Evolutionary conservation across 2,113 vertebrate genomes (phyloP), one percentile per base, ranked within the genome.

Genomic region (Centropus unirufus): DNA sequence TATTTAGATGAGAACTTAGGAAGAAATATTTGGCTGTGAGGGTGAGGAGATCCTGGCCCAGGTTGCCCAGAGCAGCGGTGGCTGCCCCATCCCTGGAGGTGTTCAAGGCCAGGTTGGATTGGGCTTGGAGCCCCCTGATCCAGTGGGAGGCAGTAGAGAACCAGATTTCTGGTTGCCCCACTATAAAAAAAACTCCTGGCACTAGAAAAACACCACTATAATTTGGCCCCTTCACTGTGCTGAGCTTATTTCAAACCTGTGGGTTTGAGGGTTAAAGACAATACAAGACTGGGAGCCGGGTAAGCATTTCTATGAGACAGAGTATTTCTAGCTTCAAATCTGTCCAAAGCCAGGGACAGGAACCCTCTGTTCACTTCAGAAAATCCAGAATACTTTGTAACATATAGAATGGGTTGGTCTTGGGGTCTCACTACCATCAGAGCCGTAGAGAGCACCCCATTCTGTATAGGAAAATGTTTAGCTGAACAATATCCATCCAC

Each of bases 161-260:
- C 36, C 36, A 36, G 36, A 36, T 44, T 62, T 72, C 66, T 47
- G n/a, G 29, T 12, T 40, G 14, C 6, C 47, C 7, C 19, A 6
- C 49, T 23, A n/a, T 23, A 69, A 40, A 47, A 27, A 27, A 6
- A 22, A 29, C 12, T 29, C 34, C 49, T 11, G 24, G 8, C 10
- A 3, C 19, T 5, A 19, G 42, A 51, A 57, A 19, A 49, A 7
- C 44, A 16, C 4, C 3, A 24, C 19, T 5, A 23, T 20, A 15
- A 58, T 40, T 6, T 8, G 52, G 52, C 18, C n/a, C 3, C 1
- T 29, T 58, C 7, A 2, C 42, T 4, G 9, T 5, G 42, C 1
- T 1, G 51, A 66, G 51, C 14, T 6, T 9, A 3, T 23, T 29
- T 58, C 52, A 42, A 42, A 47, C 42, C 4, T 2, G 30, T 15